Evolutionary conservation across 2,797 vertebrate genomes (phyloP), one percentile per base, ranked within the genome.

Genomic region (Ciconia nigra): DNA sequence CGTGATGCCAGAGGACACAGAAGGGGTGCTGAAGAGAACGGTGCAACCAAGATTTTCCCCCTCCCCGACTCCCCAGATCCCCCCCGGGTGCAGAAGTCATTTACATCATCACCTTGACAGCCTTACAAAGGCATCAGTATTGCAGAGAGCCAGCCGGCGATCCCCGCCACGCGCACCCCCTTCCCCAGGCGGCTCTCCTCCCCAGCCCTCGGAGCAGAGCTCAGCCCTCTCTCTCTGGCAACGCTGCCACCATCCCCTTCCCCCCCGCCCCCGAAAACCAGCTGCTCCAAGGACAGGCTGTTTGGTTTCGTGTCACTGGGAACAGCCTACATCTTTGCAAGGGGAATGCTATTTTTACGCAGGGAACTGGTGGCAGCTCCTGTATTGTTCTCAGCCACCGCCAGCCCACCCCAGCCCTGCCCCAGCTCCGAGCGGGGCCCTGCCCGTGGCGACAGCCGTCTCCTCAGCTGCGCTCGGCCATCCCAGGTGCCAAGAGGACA

Each of bases 281-380:
- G 94, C 89, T 59, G 94, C 83, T 89, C 78, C 78, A 41, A 78
- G 90, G 88, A 62, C 88, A 41, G 67, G 33, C 87, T 93, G 39
- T 4, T 35, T 25, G 87, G 65, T 28, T 49, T 26, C 3, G 2
- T 76, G 76, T 39, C 85, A 25, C 88, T 1, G 54, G 70, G 80
- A 96, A 7, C 83, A 91, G 61, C 81, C 71, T 17, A 57, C 76
- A 41, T 13, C 69, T 83, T 39, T 10, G 37, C 70, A 4, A 84
- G 46, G 78, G 90, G 55, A 79, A 61, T 29, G 78, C 84, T 96
- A 79, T 81, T 89, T 92, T 83, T 95, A 86, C 76, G 76, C 62
- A 26, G 74, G 57, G 65, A 93, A 78, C 10, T 82, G 57, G 79
- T 47, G 88, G 76, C 77, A 95, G 80, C 74, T 85, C 72, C 65